These are phyloP conservation scores for Hetaerina americana DNA, from an alignment of 1,140 invertebrate species.

Conservation along the genomic window DNA sequence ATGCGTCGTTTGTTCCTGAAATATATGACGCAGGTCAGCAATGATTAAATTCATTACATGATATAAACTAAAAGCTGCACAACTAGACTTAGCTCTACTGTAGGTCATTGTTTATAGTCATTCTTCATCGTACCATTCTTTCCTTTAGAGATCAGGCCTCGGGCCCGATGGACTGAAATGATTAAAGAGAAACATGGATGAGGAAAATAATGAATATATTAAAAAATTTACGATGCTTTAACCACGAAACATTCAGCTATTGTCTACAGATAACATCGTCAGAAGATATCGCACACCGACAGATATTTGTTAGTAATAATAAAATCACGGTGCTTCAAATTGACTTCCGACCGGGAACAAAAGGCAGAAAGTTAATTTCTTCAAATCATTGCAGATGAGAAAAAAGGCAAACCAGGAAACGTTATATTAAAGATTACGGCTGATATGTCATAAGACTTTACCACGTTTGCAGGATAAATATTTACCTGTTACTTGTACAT, in stretches of 20 bases:
- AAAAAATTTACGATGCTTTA: too few relatives aligned
- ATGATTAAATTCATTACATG: background rate
- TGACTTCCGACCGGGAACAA: too few relatives aligned
- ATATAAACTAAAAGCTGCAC: background rate
- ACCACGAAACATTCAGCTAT: too few relatives aligned
- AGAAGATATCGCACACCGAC: too few relatives aligned
- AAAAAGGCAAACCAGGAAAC: too few relatives aligned
- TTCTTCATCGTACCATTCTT: slow-evolving; percentile 66
- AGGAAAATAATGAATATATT: background rate
- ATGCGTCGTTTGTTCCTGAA: slow-evolving; percentile 77
- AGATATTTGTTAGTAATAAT: too few relatives aligned
- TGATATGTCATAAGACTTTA: background rate
- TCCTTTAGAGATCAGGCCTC: slow-evolving; percentile 62
- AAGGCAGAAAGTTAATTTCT: too few relatives aligned
- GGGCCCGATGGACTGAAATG: slow-evolving; percentile 54
- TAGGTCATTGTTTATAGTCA: background rate
- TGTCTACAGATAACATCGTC: too few relatives aligned
- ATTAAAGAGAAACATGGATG: slow-evolving; percentile 22
- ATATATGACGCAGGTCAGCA: slow-evolving; percentile 13
- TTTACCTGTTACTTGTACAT: background rate
- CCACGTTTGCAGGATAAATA: too few relatives aligned
- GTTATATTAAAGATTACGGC: background rate
- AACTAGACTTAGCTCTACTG: background rate
- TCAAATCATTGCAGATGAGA: background rate
- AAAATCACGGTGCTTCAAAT: too few relatives aligned